These are phyloP conservation scores for Phataginus tricuspis DNA, from an alignment of 2,797 vertebrate species.

Conservation along the genomic window DNA sequence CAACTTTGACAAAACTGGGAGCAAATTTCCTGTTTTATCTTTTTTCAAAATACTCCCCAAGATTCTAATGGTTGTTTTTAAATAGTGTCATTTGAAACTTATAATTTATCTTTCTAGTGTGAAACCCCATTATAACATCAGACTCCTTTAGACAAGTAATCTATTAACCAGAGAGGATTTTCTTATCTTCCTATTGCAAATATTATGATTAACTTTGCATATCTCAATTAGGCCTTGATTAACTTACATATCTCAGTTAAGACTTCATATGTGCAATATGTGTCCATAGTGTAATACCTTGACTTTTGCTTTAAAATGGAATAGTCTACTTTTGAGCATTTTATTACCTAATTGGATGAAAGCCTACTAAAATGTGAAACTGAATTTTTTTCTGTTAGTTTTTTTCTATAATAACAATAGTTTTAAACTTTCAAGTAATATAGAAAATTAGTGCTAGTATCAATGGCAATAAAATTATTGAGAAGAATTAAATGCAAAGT, in stretches of 20 bases:
- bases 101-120: background rate
- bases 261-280: background rate
- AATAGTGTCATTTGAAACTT: background rate
- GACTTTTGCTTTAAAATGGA: conserved; percentile 33
- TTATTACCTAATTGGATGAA: background rate
- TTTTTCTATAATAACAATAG: background rate
- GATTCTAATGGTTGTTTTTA: background rate
- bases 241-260: background rate
- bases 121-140: background rate
- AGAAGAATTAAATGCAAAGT: background rate
- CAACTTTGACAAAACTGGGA: background rate
- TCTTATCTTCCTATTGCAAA: background rate
- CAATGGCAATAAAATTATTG: background rate
- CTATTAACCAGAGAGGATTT: background rate
- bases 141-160: background rate
- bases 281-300: background rate
- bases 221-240: background rate
- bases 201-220: background rate
- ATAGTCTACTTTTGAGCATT: background rate
- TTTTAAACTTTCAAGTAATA: background rate
- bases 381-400: background rate
- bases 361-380: background rate
- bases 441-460: background rate
- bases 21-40: background rate
- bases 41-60: background rate